A percentile compares a stretch with the other conserved stretches of the same genome.
phyloP scores from a whole-genome alignment of 2,888 invertebrate genomes.

The Lithodes maja region DNA sequence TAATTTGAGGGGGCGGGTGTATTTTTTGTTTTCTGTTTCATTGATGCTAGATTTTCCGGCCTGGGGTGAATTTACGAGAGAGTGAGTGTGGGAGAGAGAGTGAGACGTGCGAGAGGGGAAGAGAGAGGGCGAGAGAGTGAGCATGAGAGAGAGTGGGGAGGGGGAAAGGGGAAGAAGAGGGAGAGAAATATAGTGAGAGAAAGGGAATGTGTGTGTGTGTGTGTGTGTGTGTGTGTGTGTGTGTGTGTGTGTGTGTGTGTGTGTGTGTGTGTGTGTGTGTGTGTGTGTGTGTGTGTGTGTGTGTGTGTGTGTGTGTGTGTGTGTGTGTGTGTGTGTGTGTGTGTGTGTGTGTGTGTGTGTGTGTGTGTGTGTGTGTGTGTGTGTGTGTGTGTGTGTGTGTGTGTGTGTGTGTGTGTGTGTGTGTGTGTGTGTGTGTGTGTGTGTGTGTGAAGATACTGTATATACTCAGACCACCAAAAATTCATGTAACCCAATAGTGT shows the following conservation, averaged over 20 bases:
- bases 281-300: neutral
- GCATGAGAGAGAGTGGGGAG: neutral
- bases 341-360: conserved; percentile 1
- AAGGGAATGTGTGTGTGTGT: neutral
- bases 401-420: neutral
- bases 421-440: too few species aligned
- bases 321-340: neutral
- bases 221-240: neutral
- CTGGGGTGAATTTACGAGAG: too few species aligned
- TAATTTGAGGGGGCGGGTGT: too few species aligned
- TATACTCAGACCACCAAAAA: too few species aligned
- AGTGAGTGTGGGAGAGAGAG: too few species aligned
- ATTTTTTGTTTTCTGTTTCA: too few species aligned
- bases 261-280: conserved; percentile 14
- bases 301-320: neutral
- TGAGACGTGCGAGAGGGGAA: neutral
- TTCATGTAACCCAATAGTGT: too few species aligned
- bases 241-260: conserved; percentile 16
- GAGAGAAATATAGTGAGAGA: neutral
- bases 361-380: conserved; percentile 1
- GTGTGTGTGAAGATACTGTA: too few species aligned
- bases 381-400: neutral
- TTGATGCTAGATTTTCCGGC: too few species aligned
- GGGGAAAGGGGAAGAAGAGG: neutral
- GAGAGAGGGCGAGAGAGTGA: neutral